These are phyloP conservation scores for Drepana falcataria DNA, from an alignment of 2,888 invertebrate species.

Conservation along the genomic window DNA sequence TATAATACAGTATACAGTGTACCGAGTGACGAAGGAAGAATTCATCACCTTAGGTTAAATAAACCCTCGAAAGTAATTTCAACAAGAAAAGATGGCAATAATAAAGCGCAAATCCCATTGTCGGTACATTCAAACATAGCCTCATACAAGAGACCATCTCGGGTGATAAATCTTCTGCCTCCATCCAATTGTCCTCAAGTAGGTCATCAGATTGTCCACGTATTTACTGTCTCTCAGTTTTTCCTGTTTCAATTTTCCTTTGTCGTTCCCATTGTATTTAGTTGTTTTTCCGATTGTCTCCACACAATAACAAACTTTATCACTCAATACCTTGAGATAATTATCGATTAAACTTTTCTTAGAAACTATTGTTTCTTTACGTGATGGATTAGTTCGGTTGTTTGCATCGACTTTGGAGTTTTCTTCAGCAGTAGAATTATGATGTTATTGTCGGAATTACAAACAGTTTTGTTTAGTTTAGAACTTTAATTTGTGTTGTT, in stretches of 20 bases:
- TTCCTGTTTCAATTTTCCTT: conserved; percentile 67
- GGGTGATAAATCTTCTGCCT: conserved; percentile 58
- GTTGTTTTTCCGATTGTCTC: conserved; percentile 48
- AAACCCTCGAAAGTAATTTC: neutral
- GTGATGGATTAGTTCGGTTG: neutral
- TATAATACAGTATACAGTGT: too few relatives aligned
- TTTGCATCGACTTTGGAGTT: neutral
- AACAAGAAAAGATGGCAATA: conserved; percentile 6
- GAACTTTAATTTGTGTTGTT: too few relatives aligned
- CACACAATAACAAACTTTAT: conserved; percentile 25
- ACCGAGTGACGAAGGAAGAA: neutral
- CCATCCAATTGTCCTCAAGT: conserved; percentile 68
- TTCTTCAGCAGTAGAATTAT: too few relatives aligned
- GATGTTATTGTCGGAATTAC: too few relatives aligned
- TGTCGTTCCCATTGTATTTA: conserved; percentile 61
- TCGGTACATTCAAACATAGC: conserved; percentile 41
- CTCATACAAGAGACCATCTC: conserved; percentile 17
- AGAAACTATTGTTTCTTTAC: neutral
- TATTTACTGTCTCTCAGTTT: conserved; percentile 62
- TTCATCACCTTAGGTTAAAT: neutral
- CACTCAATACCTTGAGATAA: neutral
- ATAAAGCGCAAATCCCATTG: conserved; percentile 24
- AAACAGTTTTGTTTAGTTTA: too few relatives aligned
- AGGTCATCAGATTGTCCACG: conserved; percentile 68
- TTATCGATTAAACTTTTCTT: neutral